Evolutionary conservation across 2,888 invertebrate species (phyloP).

Genomic region (Clivina fossor): DNA sequence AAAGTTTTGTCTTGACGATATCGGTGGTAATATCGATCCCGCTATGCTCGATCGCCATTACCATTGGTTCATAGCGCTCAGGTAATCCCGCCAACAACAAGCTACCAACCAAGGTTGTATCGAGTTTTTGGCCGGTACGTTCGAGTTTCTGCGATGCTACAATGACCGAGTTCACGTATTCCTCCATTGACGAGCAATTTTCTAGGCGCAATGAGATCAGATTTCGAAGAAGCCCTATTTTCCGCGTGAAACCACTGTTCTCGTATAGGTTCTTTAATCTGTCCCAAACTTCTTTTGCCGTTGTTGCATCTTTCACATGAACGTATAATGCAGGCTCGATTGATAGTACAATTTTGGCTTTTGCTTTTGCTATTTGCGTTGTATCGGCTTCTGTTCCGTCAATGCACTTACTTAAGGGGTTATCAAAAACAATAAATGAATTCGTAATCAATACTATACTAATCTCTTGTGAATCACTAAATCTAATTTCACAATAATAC

Average conservation of each 20-base stretch:
- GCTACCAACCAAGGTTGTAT: constrained; percentile 9
- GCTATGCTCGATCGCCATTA: constrained; percentile 13
- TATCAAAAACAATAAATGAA: no score
- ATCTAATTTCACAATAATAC: no score
- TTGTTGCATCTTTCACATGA: constrained; percentile 38
- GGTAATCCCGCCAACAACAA: constrained; percentile 26
- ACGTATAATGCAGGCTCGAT: constrained; percentile 39
- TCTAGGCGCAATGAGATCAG: constrained; percentile 20
- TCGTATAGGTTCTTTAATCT: constrained; percentile 32
- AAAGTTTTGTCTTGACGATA: constrained; percentile 2
- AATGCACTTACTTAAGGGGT: constrained; percentile 33
- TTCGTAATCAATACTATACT: no score
- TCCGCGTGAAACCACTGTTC: constrained; percentile 20
- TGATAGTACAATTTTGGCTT: constrained; percentile 35
- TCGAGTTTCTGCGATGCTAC: constrained; percentile 25
- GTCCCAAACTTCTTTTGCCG: constrained; percentile 51
- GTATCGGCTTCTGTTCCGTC: constrained; percentile 31
- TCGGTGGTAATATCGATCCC: constrained; percentile 6
- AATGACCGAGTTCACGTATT: constrained; percentile 25
- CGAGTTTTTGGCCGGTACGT: constrained; percentile 24
- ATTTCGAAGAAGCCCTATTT: constrained; percentile 24
- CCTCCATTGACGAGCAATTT: constrained; percentile 21
- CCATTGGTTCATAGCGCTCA: constrained; percentile 26
- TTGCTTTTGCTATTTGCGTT: constrained; percentile 32
- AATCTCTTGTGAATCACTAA: no score